Evolutionary conservation across 2,888 invertebrate genomes (phyloP).

Genomic region (Biston betularia): DNA sequence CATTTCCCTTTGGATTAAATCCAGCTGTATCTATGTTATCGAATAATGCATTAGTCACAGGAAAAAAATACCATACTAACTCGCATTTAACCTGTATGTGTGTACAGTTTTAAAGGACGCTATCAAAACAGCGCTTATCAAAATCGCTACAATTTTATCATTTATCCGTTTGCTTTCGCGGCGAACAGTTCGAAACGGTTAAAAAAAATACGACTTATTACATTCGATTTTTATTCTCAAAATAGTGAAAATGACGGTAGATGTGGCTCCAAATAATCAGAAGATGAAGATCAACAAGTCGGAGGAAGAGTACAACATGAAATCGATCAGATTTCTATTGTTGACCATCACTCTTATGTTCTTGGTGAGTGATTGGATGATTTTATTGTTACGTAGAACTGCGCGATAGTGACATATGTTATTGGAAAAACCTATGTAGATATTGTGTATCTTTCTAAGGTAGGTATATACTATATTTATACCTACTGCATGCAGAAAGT

Average conservation of each 20-base stretch:
- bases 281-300: conserved; percentile 73
- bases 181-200: conserved; percentile 8
- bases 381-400: conserved; percentile 5
- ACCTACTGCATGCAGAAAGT: too few relatives aligned
- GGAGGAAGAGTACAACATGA: conserved; percentile 79
- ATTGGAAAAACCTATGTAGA: conserved; percentile 1
- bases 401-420: background rate
- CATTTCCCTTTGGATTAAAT: background rate
- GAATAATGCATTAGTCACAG: conserved; percentile 14
- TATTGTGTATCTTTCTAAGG: background rate
- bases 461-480: background rate
- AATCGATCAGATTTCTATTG: conserved; percentile 77
- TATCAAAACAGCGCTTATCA: conserved; percentile 55
- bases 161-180: conserved; percentile 44
- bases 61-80: conserved; percentile 11
- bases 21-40: conserved; percentile 24
- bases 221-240: background rate
- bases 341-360: conserved; percentile 79
- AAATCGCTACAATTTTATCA: conserved; percentile 49
- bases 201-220: background rate
- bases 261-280: conserved; percentile 48
- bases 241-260: conserved; percentile 46
- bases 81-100: background rate
- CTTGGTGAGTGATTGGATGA: conserved; percentile 65
- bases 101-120: conserved; percentile 28